These are phyloP conservation scores for Acipenser transmontanus DNA, from an alignment of 2,797 vertebrate genomes.

Conservation along the genomic window DNA sequence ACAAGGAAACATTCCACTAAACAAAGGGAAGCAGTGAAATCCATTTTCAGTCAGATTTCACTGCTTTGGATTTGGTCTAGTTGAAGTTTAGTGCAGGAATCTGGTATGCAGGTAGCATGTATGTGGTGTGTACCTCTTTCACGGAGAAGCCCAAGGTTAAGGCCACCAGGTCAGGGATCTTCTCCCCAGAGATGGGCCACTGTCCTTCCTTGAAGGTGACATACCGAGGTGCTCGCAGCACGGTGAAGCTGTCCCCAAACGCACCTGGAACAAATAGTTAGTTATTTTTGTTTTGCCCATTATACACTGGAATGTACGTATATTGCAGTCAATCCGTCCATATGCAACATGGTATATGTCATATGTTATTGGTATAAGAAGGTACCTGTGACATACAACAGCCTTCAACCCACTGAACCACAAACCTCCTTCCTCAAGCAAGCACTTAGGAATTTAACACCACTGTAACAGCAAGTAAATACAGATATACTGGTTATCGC, in stretches of 20 bases:
- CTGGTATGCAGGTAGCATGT: background rate
- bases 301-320: background rate
- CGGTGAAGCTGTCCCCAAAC: conserved; percentile 67
- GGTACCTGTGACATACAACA: background rate
- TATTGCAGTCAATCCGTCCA: background rate
- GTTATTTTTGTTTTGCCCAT: background rate
- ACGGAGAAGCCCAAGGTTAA: conserved; percentile 95
- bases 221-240: conserved; percentile 83
- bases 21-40: background rate
- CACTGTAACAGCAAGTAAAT: too few species aligned
- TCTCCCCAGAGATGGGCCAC: conserved; percentile 85
- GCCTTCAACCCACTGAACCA: too few species aligned
- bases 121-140: conserved; percentile 67
- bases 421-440: too few species aligned
- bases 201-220: conserved; percentile 82
- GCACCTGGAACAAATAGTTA: conserved; percentile 50
- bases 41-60: too few species aligned
- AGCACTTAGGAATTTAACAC: too few species aligned
- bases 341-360: background rate
- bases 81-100: background rate
- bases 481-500: too few species aligned
- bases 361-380: background rate
- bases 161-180: conserved; percentile 85
- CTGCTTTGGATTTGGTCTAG: background rate
- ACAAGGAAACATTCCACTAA: background rate